Evolutionary conservation across 2,113 vertebrate species (phyloP), one percentile per base, ranked within the genome.

Genomic region (Xyrauchen texanus): DNA sequence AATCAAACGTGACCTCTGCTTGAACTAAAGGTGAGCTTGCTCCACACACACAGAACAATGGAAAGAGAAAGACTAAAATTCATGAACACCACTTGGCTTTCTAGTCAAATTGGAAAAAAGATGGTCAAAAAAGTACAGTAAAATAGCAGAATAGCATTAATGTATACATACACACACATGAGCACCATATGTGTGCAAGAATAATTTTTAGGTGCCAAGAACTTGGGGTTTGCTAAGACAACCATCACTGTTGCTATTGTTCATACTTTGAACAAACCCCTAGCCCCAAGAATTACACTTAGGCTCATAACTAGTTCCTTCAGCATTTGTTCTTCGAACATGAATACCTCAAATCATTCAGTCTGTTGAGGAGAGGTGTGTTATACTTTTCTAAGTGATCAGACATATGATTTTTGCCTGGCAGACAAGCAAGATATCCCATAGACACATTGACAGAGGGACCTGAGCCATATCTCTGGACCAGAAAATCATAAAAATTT

Each of bases 1-100:
- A 10, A 34, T 34, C 21, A 65, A 76, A 82, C 76, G 68, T 79
- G 67, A 76, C 67, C 71, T 84, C 75, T 73, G 71, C 55, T 47
- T 73, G 72, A 52, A 77, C 13, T 6, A 42, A 57, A 10, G 34
- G 4, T 16, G 46, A 61, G 53, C 7, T 58, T 57, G 77, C 77
- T 81, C 42, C 78, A 74, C 42, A 11, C 42, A 11, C 6, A 8
- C 21, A 45, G 44, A 49, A 44, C 66, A 74, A 78, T 58, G 34
- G 46, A 21, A 79, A 81, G 21, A 34, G 21, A 67, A 15, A 63
- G 53, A 42, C 46, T 34, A 60, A 76, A 66, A 60, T 51, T 74
- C 65, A 57, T 72, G 7, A 42, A 44, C 49, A 16, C 47, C 61
- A 62, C 15, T 15, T 69, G 47, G 57, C n/a, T 10, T 64, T 62